These are phyloP conservation scores for Nanorana parkeri DNA, from an alignment of 2,113 vertebrate species.

Conservation along the genomic window DNA sequence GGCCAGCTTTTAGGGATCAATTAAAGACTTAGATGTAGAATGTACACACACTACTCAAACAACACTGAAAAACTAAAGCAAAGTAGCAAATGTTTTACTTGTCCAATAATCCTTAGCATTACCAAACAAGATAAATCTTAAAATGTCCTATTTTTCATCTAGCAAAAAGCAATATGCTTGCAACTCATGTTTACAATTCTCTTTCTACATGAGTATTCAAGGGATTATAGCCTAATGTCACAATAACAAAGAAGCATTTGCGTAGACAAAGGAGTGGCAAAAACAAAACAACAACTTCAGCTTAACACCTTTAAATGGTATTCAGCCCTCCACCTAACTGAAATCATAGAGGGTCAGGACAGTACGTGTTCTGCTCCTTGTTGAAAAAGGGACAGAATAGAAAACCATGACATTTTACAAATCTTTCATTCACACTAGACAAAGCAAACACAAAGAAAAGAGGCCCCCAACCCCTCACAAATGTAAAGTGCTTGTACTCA, in stretches of 20 bases:
- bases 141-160: too few relatives aligned
- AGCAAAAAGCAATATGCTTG: too few relatives aligned
- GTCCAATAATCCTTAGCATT: too few relatives aligned
- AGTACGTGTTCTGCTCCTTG: slow-evolving; percentile 34
- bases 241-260: not conserved
- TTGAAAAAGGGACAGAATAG: slow-evolving; percentile 44
- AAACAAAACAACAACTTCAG: not conserved
- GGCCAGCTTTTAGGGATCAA: too few relatives aligned
- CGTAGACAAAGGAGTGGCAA: not conserved
- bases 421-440: slow-evolving; percentile 50
- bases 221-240: not conserved
- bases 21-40: too few relatives aligned
- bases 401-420: slow-evolving; percentile 57
- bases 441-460: slow-evolving; percentile 43
- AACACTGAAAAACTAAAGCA: too few relatives aligned
- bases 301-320: not conserved
- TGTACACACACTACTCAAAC: too few relatives aligned
- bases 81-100: too few relatives aligned
- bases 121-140: too few relatives aligned
- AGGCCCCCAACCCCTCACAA: slow-evolving; percentile 43
- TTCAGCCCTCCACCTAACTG: not conserved
- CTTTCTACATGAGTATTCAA: not conserved
- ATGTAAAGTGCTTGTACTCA: slow-evolving; percentile 49
- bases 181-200: too few relatives aligned
- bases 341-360: slow-evolving; percentile 34